Percentiles rank a stretch among this genome's conserved stretches.
These are phyloP conservation scores for Prietella phreatophila DNA, from an alignment of 2,113 vertebrate genomes.

Conservation along the genomic window DNA sequence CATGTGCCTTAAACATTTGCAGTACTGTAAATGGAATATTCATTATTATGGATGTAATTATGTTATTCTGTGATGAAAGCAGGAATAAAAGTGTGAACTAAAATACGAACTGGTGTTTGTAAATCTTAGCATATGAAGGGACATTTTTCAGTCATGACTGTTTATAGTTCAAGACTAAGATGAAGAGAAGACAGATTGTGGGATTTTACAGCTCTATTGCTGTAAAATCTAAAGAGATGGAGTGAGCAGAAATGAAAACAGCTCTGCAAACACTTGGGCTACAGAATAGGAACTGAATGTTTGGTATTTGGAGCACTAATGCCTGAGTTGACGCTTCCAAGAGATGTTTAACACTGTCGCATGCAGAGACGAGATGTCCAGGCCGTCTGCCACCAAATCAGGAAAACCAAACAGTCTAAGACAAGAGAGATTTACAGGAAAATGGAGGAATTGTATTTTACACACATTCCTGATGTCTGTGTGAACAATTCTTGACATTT, in stretches of 20 bases:
- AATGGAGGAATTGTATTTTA: constrained; percentile 21
- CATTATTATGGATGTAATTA: background rate
- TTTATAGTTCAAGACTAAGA: constrained; percentile 15
- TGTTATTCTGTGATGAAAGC: background rate
- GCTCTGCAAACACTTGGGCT: constrained; percentile 4
- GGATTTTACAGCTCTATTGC: background rate
- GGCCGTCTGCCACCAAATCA: constrained; percentile 15
- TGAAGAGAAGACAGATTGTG: constrained; percentile 1
- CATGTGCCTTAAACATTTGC: too few species aligned
- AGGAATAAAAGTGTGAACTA: background rate
- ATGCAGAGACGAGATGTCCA: constrained; percentile 21
- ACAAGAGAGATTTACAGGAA: constrained; percentile 28
- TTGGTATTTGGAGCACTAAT: constrained; percentile 13
- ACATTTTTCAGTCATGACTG: background rate
- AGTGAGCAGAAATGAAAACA: background rate
- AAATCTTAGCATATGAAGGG: background rate
- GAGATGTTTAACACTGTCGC: constrained; percentile 6
- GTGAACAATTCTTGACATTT: constrained; percentile 16
- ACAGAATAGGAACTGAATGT: background rate
- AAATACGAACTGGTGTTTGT: constrained; percentile 8
- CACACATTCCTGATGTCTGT: constrained; percentile 40
- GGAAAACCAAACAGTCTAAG: constrained; percentile 40
- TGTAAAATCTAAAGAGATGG: background rate
- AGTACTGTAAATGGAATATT: background rate
- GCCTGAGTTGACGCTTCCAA: background rate